A percentile compares a stretch with the other conserved stretches of the same genome.
phyloP scores from a whole-genome alignment of 2,797 vertebrate species.

The Bufotes viridis region DNA sequence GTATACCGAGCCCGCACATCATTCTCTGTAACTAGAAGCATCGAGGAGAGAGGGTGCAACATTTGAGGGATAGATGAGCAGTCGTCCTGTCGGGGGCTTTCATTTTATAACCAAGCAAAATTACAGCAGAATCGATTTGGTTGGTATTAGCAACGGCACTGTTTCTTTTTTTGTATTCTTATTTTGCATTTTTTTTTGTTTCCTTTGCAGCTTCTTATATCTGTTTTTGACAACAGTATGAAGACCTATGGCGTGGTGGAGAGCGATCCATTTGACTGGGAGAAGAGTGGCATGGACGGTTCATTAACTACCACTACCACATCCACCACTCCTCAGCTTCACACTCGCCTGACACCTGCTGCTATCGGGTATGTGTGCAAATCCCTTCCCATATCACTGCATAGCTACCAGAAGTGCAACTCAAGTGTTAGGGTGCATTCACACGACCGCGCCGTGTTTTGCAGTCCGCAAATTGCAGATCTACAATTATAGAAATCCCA shows the following conservation, averaged over 20 bases:
- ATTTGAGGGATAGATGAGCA: not conserved
- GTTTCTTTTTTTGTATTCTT: not conserved
- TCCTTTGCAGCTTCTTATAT: conserved; percentile 87
- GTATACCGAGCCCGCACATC: not conserved
- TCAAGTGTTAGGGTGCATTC: not conserved
- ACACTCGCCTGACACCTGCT: conserved; percentile 93
- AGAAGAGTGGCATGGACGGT: conserved; percentile 88
- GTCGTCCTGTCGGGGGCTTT: not conserved
- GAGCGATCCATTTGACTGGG: conserved; percentile 97
- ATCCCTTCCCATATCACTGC: no score
- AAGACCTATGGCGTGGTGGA: conserved; percentile 92
- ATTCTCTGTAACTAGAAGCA: not conserved
- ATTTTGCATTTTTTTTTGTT: conserved; percentile 13
- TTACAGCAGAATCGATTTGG: not conserved
- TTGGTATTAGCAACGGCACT: not conserved
- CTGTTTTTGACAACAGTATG: conserved; percentile 97
- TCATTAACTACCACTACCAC: conserved; percentile 86
- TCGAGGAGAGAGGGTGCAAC: not conserved
- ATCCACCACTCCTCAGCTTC: conserved; percentile 90
- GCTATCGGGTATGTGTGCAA: conserved; percentile 84
- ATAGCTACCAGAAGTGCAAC: not conserved
- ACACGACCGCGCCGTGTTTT: no score
- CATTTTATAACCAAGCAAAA: not conserved
- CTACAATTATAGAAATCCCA: no score
- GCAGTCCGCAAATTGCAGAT: no score